phyloP scores from a whole-genome alignment of 2,797 vertebrate genomes.

The Numenius phaeopus region DNA sequence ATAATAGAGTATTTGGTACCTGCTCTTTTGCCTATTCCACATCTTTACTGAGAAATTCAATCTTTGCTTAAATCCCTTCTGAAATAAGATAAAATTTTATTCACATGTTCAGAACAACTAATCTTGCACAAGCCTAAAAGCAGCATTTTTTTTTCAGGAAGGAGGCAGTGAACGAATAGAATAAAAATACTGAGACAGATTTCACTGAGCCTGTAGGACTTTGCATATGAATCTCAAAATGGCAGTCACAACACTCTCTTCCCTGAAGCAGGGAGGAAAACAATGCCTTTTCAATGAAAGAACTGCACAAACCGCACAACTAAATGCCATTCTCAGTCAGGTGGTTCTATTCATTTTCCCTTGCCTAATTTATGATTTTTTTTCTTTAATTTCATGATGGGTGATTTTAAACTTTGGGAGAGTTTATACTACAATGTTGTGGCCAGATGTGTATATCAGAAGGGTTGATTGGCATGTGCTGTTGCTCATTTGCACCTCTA shows the following conservation, averaged over 20 bases:
- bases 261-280: not conserved
- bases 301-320: not conserved
- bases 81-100: constrained; percentile 15
- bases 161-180: not conserved
- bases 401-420: not conserved
- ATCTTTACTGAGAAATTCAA: not conserved
- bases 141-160: not conserved
- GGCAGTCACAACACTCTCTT: not conserved
- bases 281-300: not conserved
- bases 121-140: not conserved
- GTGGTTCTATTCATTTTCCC: not conserved
- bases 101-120: not conserved
- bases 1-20: not conserved
- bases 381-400: not conserved
- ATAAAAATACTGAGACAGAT: not conserved
- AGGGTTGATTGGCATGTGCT: not conserved
- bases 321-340: not conserved
- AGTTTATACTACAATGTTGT: not conserved
- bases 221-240: not conserved
- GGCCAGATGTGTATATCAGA: not conserved
- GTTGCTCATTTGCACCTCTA: constrained; percentile 15
- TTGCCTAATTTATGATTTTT: not conserved
- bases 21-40: not conserved
- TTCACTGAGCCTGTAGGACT: not conserved
- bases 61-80: not conserved